Evolutionary conservation across 2,888 invertebrate genomes (phyloP).

Genomic region (Lepidochrysops patricia): DNA sequence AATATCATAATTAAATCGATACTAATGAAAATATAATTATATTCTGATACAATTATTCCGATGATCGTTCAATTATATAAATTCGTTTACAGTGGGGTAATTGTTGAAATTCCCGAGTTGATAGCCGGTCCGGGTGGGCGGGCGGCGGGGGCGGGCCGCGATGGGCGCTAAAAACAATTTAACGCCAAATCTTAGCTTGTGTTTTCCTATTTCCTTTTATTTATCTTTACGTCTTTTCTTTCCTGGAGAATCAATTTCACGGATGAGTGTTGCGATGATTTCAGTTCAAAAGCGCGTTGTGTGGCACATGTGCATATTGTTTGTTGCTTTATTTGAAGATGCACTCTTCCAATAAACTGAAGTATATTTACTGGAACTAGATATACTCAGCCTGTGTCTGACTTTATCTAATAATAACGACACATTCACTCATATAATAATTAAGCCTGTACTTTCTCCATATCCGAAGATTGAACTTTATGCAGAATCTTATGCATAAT

Average conservation of each 20-base stretch:
- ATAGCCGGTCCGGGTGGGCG: slow-evolving; percentile 47
- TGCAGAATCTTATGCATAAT: no score
- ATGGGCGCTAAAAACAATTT: slow-evolving; percentile 70
- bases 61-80: slow-evolving; percentile 45
- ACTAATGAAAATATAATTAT: neutral
- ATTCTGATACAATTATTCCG: neutral
- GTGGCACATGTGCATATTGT: slow-evolving; percentile 38
- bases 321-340: neutral
- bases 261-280: slow-evolving; percentile 73
- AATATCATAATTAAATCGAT: neutral
- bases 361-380: neutral
- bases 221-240: slow-evolving; percentile 74
- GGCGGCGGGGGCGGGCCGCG: slow-evolving; percentile 25
- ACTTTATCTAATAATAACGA: no score
- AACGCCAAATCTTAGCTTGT: slow-evolving; percentile 75
- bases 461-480: no score
- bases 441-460: no score
- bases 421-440: no score
- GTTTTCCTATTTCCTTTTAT: slow-evolving; percentile 75
- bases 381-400: no score
- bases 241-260: slow-evolving; percentile 74
- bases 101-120: slow-evolving; percentile 68
- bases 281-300: slow-evolving; percentile 63
- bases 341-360: neutral
- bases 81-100: slow-evolving; percentile 69